phyloP scores from a whole-genome alignment of 2,113 vertebrate species.

The Sminthopsis crassicaudata region DNA sequence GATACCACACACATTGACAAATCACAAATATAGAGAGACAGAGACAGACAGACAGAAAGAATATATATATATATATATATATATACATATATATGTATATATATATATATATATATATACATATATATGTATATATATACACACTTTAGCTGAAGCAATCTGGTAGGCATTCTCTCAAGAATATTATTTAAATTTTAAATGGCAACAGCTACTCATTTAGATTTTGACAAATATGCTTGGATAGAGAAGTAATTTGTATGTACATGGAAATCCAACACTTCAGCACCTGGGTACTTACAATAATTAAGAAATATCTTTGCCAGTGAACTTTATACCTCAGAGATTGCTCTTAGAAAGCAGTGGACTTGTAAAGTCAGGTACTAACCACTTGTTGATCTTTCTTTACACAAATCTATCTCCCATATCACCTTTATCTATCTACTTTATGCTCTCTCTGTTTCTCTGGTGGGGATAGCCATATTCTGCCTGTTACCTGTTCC shows the following conservation, averaged over 20 bases:
- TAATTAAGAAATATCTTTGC: conserved; percentile 79
- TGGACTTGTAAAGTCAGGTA: conserved; percentile 33
- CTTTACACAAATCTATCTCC: neutral
- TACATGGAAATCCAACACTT: conserved; percentile 73
- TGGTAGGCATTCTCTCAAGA: conserved; percentile 79
- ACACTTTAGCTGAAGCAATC: conserved; percentile 72
- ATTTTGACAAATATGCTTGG: conserved; percentile 76
- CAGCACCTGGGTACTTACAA: conserved; percentile 78
- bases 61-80: conserved; percentile 41
- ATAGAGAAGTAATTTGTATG: conserved; percentile 77
- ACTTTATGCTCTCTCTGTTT: neutral
- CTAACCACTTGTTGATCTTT: neutral
- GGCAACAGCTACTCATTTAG: conserved; percentile 77
- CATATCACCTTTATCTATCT: neutral
- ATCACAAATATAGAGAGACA: conserved; percentile 67
- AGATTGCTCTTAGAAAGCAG: conserved; percentile 25
- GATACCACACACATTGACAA: conserved; percentile 63
- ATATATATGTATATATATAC: too few species aligned
- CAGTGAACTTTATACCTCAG: conserved; percentile 62
- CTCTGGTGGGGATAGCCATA: neutral
- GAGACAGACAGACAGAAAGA: neutral
- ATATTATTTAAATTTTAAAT: conserved; percentile 82
- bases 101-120: too few species aligned
- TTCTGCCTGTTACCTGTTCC: neutral
- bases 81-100: too few species aligned